Conservation (phyloP, 2,797 vertebrate species). For the Rhinella marina region DNA sequence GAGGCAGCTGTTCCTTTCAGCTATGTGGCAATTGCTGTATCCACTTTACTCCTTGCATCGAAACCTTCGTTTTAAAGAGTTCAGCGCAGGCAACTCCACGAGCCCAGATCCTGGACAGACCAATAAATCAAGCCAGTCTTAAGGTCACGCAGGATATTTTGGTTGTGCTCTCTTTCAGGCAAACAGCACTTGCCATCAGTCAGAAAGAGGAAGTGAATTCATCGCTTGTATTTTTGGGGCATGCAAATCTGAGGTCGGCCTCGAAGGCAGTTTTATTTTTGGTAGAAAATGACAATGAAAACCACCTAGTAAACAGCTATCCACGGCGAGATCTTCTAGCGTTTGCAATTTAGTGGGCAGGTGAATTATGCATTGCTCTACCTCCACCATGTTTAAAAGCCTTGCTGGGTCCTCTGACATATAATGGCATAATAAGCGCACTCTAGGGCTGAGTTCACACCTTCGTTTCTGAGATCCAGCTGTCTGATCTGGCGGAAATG, state of each 20-base stretch:
- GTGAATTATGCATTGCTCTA: too few relatives aligned
- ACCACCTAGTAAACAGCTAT: background rate
- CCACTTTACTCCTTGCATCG: slow-evolving; percentile 36
- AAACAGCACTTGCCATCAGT: slow-evolving; percentile 13
- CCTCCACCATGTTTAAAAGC: too few relatives aligned
- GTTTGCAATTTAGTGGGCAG: background rate
- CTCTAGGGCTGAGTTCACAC: too few relatives aligned
- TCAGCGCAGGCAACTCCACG: background rate
- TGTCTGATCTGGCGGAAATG: too few relatives aligned
- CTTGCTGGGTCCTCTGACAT: too few relatives aligned
- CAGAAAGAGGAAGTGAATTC: slow-evolving; percentile 3
- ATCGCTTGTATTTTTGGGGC: slow-evolving; percentile 11
- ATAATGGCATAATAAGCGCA: too few relatives aligned
- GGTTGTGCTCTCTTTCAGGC: slow-evolving; percentile 16
- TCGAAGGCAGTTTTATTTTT: background rate
- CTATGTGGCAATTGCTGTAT: slow-evolving; percentile 53
- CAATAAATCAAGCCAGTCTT: slow-evolving; percentile 38
- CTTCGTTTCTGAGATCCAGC: too few relatives aligned
- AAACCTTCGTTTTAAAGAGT: slow-evolving; percentile 45
- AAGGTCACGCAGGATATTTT: slow-evolving; percentile 30
- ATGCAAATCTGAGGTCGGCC: background rate
- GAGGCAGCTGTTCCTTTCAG: slow-evolving; percentile 59
- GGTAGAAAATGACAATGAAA: background rate
- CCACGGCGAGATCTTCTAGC: background rate
- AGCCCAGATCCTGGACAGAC: slow-evolving; percentile 15